These are phyloP conservation scores for Hirtodrosophila cameraria DNA, from an alignment of 2,888 invertebrate species.

Conservation along the genomic window DNA sequence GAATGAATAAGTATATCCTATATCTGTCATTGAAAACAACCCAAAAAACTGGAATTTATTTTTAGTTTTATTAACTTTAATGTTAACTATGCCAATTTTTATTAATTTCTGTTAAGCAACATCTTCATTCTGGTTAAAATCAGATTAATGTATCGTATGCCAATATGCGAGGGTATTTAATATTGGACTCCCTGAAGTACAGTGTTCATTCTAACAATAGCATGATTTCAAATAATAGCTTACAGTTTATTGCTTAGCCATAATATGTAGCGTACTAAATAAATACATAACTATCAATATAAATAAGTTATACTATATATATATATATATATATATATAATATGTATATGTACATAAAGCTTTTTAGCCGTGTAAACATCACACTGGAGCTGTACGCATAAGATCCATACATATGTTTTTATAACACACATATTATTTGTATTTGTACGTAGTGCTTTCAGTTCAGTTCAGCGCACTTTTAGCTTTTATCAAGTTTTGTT, in stretches of 20 bases:
- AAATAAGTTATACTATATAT: slow-evolving; percentile 40
- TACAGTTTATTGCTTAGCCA: slow-evolving; percentile 24
- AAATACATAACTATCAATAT: slow-evolving; percentile 39
- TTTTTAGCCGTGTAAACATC: slow-evolving; percentile 30
- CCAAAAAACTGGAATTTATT: no score
- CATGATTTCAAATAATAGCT: no score
- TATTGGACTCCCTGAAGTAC: no score
- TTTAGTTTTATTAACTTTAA: no score
- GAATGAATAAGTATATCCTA: no score
- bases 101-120: no score
- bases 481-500: slow-evolving; percentile 15
- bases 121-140: no score
- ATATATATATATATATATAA: slow-evolving; percentile 24
- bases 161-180: no score
- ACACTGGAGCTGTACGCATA: slow-evolving; percentile 20
- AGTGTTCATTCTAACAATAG: no score
- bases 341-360: slow-evolving; percentile 67
- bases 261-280: slow-evolving; percentile 26
- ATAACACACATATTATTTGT: slow-evolving; percentile 6
- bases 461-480: slow-evolving; percentile 19
- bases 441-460: slow-evolving; percentile 7
- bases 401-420: not conserved
- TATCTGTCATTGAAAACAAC: no score
- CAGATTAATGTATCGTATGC: no score
- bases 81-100: no score